Base-by-base conservation (phyloP, 2,113 vertebrate genomes). In the Equus quagga region DNA sequence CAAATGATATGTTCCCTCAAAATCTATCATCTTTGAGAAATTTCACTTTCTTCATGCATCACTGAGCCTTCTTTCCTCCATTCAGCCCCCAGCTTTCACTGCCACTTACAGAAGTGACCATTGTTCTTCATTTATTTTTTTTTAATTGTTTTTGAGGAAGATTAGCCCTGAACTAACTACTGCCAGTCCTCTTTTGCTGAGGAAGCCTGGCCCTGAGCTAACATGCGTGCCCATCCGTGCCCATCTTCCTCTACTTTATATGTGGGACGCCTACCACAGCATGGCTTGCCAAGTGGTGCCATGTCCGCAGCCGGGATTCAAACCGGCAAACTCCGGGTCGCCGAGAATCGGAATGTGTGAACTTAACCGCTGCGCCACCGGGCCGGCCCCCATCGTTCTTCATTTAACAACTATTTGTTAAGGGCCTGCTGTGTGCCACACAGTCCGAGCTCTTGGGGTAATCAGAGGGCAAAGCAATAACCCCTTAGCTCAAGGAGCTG, bases 21-120 rank as follows among this genome's bases (percentile, higher is more conserved):
- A 91, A 54, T 33, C 64, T 91, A 36, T 82, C 31, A 91, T 65
- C 91, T 89, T 95, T 49, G 19, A 97, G 73, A 89, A 93, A 80
- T 84, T 67, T 36, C 26, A 44, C 65, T 51, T 83, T 81, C n/a
- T 46, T 96, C 75, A 26, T 28, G 26, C 46, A 18, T 79, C 84
- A 41, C 67, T 62, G 79, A 91, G 31, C 18, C 21, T 83, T 17
- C 46, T 46, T 41, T 80, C 31, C 36, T 62, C n/a, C 60, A 33
- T 12, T 62, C 72, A 81, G 65, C 58, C 73, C 3, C 19, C 44
- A 4, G 44, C 73, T 90, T 44, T 92, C 10, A 19, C 31, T 24
- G 23, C 33, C 79, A 70, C 54, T 62, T 23, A 36, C 56, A 60
- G 62, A 81, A 1, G 11, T 33, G 41, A 15, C 23, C 51, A 19